A percentile compares a stretch with the other conserved stretches of the same genome.
Evolutionary conservation across 2,113 vertebrate species (phyloP).

Genomic region (Camelus dromedarius): DNA sequence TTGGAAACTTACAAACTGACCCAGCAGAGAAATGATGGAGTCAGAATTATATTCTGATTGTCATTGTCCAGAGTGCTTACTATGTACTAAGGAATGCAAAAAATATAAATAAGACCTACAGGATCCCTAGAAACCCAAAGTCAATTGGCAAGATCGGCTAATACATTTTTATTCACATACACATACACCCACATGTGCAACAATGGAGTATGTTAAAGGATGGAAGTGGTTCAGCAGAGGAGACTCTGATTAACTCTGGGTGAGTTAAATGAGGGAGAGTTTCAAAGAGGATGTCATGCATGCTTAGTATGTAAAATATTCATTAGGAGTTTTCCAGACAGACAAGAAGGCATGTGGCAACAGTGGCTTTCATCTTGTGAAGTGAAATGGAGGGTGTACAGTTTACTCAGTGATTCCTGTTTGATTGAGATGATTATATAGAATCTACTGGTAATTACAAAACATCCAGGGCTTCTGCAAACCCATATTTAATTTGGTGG

Average conservation of each 20-base stretch:
- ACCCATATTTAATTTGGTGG: background rate
- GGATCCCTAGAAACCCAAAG: background rate
- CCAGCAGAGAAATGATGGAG: background rate
- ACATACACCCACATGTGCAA: background rate
- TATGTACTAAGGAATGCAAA: background rate
- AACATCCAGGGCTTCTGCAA: background rate
- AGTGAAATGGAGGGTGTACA: too few relatives aligned
- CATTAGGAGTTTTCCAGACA: too few relatives aligned
- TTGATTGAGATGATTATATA: background rate
- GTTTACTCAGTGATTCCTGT: background rate
- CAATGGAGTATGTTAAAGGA: background rate
- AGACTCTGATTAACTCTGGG: background rate
- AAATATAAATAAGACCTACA: background rate
- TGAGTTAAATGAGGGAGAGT: background rate
- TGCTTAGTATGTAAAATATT: too few relatives aligned
- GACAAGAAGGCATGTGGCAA: background rate
- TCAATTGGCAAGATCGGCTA: background rate
- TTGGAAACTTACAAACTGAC: background rate
- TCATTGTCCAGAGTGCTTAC: background rate
- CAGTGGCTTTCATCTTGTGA: background rate
- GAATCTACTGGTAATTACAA: background rate
- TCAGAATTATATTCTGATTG: background rate
- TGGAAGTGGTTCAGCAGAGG: background rate
- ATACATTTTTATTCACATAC: background rate
- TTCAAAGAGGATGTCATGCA: background rate